Percentiles rank a stretch among this genome's conserved stretches.
Evolutionary conservation across 2,113 vertebrate genomes (phyloP).

Genomic region (Orthochromis indermauri): DNA sequence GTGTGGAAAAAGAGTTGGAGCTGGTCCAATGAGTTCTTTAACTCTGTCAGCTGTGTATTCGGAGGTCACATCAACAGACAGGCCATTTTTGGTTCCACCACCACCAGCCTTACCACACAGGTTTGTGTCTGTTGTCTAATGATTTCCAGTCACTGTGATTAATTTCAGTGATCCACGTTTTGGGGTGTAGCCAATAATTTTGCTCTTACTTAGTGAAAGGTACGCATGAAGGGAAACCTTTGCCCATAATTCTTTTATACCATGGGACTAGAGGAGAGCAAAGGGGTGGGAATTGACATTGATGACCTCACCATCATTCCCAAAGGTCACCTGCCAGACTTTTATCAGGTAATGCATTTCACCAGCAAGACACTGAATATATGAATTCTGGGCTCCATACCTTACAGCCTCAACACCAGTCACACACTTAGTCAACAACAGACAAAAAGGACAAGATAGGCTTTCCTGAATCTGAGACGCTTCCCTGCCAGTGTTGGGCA

Average conservation of each 20-base stretch:
- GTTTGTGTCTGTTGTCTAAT: background rate
- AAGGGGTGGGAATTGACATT: conserved; percentile 38
- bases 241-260: conserved; percentile 55
- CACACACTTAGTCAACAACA: background rate
- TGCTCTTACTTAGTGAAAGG: conserved; percentile 24
- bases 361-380: background rate
- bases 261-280: conserved; percentile 62
- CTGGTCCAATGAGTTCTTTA: conserved; percentile 45
- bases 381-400: background rate
- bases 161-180: background rate
- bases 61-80: conserved; percentile 36
- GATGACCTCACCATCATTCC: conserved; percentile 57
- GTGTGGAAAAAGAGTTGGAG: conserved; percentile 1
- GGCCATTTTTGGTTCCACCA: conserved; percentile 22
- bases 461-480: background rate
- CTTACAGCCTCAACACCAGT: background rate
- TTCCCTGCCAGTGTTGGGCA: background rate
- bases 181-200: background rate
- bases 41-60: conserved; percentile 43
- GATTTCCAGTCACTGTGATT: background rate
- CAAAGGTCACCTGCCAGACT: conserved; percentile 27
- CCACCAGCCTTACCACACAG: conserved; percentile 43
- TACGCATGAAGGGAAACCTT: conserved; percentile 6
- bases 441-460: background rate
- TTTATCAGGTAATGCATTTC: conserved; percentile 15